A percentile compares a stretch with the other conserved stretches of the same genome.
These are phyloP conservation scores for Montipora sp. DNA, from an alignment of 64 coral and sea anemone species.

Conservation along the genomic window DNA sequence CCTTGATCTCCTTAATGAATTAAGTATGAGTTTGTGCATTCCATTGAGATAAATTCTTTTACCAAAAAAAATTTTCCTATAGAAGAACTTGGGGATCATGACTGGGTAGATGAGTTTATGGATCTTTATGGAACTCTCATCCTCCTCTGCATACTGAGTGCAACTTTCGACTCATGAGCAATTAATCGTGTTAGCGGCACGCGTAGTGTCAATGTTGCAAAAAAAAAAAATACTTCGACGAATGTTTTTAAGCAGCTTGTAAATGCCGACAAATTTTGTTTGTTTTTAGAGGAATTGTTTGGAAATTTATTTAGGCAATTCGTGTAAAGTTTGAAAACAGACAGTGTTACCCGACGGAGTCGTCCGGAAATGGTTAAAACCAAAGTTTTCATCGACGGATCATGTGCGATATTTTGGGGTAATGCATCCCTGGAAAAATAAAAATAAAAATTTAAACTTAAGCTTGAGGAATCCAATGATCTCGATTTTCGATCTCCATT, in stretches of 20 bases:
- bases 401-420: background rate
- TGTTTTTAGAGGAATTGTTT: background rate
- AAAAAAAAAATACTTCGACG: background rate
- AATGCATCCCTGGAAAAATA: too few relatives aligned
- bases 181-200: background rate
- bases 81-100: background rate
- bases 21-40: background rate
- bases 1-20: background rate
- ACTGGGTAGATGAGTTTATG: background rate
- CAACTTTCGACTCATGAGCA: background rate
- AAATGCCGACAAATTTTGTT: background rate
- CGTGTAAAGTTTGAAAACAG: background rate
- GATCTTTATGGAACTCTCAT: background rate
- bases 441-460: background rate
- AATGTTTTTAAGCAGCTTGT: background rate
- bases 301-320: background rate
- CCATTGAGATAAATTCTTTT: background rate
- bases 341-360: background rate
- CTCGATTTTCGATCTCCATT: too few relatives aligned
- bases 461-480: too few relatives aligned
- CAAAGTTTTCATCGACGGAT: background rate
- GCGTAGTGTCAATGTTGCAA: background rate
- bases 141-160: background rate
- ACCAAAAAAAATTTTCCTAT: background rate
- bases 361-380: background rate